Base-by-base conservation (phyloP, 2,113 vertebrate species). In the Eleginops maclovinus region DNA sequence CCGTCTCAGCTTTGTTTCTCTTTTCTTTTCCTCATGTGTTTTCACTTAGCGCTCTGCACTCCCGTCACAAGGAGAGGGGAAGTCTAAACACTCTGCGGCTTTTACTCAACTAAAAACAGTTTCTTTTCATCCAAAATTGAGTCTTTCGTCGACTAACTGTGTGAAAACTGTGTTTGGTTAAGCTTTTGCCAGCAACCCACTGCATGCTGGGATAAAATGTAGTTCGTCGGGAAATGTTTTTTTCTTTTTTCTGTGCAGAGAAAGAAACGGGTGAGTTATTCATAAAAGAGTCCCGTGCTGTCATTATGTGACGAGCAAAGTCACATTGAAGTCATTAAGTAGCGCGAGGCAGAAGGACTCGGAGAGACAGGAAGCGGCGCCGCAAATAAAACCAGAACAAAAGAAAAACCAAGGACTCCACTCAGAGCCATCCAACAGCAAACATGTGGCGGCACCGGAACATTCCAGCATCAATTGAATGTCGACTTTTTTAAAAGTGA, bases 1-100 rank as follows among this genome's bases (percentile, higher is more conserved):
- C 51, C 49, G 85, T 19, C 8, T 46, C 40, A 79, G 78, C 44
- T 49, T 44, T 72, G 56, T 56, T 51, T 65, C 68, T 72, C 55
- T 22, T 49, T 22, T n/a, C 41, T 49, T 4, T 7, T 0, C 59
- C 66, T 71, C 87, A 89, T 86, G 81, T 86, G 85, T 78, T 86
- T 88, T 83, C 73, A 86, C 79, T 86, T 81, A n/a, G 21, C 54
- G 44, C 6, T 77, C 54, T 6, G 11, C 70, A 47, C 66, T 49
- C 65, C 59, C 54, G 59, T 0, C 19, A 26, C 68, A 36, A 14
- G n/a, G n/a, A n/a, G n/a, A n/a, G n/a, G n/a, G n/a, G n/a, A n/a
- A n/a, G n/a, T n/a, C n/a, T n/a, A n/a, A n/a, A n/a, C n/a, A n/a
- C n/a, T n/a, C n/a, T n/a, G n/a, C n/a, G n/a, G n/a, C n/a, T n/a